Evolutionary conservation across 2,797 vertebrate genomes (phyloP), one percentile per base, ranked within the genome.

Genomic region (Momotus momota): DNA sequence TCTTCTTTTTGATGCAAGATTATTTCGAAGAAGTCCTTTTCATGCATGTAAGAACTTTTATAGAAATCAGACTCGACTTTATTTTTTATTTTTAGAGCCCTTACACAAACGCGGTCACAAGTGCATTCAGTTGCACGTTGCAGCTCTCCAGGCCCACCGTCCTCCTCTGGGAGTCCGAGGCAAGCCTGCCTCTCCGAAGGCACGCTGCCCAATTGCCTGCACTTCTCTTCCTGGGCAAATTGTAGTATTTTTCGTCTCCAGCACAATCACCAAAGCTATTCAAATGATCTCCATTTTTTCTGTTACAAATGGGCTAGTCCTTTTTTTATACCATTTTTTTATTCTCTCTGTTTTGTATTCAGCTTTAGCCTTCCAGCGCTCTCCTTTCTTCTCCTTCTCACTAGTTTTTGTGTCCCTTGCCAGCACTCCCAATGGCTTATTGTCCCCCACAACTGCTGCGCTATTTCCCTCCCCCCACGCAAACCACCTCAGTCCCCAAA

Each of bases 181-280:
- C 41, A 86, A 79, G 40, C 31, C 33, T 71, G 46, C 52, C 49
- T 67, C 81, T 91, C 40, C 17, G 60, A 95, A 83, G 41, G 72
- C 72, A 90, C 35, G 26, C 2, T 89, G 86, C 71, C 74, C 83
- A 90, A 81, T 6, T 60, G 57, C 66, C 52, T 67, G 60, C 46
- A 77, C 81, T 77, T 80, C 45, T 54, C 29, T 71, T 94, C 64
- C 61, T 33, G 67, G 21, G 21, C 8, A 93, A 93, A 92, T 25
- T 33, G 23, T 33, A 78, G 74, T 92, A 60, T 91, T 85, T 84
- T 85, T 84, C 33, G 87, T 79, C 83, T 74, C 64, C 61, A 91
- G 52, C 25, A 90, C 38, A 91, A 88, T 71, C 64, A 92, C 40
- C 52, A 46, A 79, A 80, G 41, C 73, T 91, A 86, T 73, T 66